These are phyloP conservation scores for Bradypodion ventrale DNA, from an alignment of 2,797 vertebrate genomes.

Conservation along the genomic window DNA sequence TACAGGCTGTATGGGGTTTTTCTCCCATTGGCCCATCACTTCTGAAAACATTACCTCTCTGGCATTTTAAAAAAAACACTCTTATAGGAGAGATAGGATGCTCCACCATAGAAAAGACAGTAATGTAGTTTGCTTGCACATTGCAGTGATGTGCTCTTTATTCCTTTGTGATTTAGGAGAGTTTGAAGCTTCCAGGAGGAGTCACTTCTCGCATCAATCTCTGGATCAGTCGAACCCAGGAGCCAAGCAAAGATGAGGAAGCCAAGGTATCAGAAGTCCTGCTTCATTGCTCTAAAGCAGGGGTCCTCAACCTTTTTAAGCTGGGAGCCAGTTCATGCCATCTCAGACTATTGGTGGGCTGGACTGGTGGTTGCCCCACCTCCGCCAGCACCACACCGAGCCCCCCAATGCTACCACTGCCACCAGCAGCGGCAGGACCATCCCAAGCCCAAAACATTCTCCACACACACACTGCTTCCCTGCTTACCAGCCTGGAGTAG, in stretches of 20 bases:
- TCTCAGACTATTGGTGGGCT: too few species aligned
- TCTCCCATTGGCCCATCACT: not conserved
- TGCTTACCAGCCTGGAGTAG: too few species aligned
- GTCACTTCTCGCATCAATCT: conserved; percentile 86
- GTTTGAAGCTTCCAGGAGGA: conserved; percentile 75
- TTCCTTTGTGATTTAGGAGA: conserved; percentile 75
- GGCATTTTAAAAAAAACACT: not conserved
- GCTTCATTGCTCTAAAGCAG: fast-evolving
- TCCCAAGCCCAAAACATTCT: too few species aligned
- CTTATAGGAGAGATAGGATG: not conserved
- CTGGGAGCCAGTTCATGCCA: too few species aligned
- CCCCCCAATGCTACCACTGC: too few species aligned
- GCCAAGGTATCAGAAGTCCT: conserved; percentile 63
- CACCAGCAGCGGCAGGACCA: too few species aligned
- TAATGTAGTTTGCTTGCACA: conserved; percentile 9
- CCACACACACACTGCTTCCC: too few species aligned
- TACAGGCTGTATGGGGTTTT: too few species aligned
- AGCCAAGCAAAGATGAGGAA: conserved; percentile 61
- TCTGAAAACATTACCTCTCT: not conserved
- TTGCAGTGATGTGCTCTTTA: not conserved
- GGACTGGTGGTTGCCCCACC: too few species aligned
- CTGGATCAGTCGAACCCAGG: conserved; percentile 82
- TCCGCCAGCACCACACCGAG: too few species aligned
- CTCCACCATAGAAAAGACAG: fast-evolving
- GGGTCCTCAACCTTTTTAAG: too few species aligned